Evolutionary conservation across 2,113 vertebrate species (phyloP).

Genomic region (Nettapus auritus): DNA sequence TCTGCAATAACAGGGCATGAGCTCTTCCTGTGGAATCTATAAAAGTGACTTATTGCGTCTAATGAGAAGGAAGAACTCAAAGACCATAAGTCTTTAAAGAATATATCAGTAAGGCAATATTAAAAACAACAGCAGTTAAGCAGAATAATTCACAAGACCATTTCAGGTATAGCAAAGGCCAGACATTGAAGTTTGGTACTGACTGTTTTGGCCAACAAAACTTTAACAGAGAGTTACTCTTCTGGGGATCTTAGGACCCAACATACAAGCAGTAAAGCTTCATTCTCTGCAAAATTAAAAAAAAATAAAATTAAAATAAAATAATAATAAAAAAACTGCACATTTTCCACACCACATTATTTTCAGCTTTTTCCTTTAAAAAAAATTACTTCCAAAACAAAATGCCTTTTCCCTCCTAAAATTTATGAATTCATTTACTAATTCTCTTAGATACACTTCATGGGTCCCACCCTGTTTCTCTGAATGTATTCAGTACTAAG

Average conservation of each 20-base stretch:
- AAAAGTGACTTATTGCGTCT: neutral
- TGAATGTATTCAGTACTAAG: neutral
- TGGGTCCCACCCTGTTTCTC: neutral
- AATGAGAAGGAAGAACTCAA: neutral
- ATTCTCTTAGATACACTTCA: neutral
- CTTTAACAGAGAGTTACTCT: neutral
- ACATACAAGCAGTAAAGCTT: neutral
- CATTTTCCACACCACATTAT: neutral
- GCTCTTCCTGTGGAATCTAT: neutral
- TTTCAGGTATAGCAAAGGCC: neutral
- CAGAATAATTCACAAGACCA: neutral
- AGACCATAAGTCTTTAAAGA: neutral
- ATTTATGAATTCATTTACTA: neutral
- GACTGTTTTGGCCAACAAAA: neutral
- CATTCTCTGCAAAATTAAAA: neutral
- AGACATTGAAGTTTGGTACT: neutral
- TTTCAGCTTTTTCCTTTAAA: neutral
- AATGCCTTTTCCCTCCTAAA: neutral
- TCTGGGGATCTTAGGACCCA: neutral
- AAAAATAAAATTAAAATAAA: neutral
- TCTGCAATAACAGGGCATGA: neutral
- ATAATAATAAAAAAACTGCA: neutral
- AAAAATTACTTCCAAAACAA: neutral
- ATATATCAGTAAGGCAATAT: neutral
- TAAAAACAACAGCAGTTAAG: neutral